Evolutionary conservation across 2,888 invertebrate genomes (phyloP), one percentile per base, ranked within the genome.

Genomic region (Philopedon plagiatum): DNA sequence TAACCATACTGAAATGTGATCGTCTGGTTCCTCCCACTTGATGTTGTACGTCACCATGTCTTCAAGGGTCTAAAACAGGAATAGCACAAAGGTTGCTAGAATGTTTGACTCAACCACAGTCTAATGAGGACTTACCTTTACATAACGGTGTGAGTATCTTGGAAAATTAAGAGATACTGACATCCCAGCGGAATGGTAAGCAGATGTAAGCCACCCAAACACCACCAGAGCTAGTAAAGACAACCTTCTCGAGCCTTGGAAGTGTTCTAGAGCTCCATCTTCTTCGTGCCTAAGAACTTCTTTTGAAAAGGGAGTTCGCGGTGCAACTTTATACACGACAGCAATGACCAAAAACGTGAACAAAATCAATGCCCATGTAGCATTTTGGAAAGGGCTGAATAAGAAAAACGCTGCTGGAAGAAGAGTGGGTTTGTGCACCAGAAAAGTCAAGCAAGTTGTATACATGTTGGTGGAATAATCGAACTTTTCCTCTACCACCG

Each of bases 141-240:
- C 75, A 34, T 57, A 57, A 26, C 67, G 32, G 39, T 67, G 71
- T 2, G 66, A 63, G 58, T 67, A 78, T 57, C 75, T 61, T 4
- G 76, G 77, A 61, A 73, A 74, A 39, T 73, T 71, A 18, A 78
- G 37, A n/a, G 58, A 71, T 34, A 67, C 77, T 23, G 78, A 74
- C 29, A 78, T 58, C 4, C 78, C 78, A 1, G 78, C 78, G 11
- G 73, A 71, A 23, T 77, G 77, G 29, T 71, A 71, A 9, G 70
- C 72, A 11, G 74, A 62, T 11, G 74, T 32, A 7, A 79, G 7
- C 18, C 74, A 37, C 9, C 37, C n/a, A 13, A n/a, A 37, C n/a
- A 37, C 1, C n/a, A 37, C n/a, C 4, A 37, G 4, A 13, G 37
- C n/a, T 5, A 37, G 4, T n/a, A 37, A 4, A 37, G n/a, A 37